A percentile compares a stretch with the other conserved stretches of the same genome.
Evolutionary conservation across 2,113 vertebrate species (phyloP).

Genomic region (Gymnogyps californianus): DNA sequence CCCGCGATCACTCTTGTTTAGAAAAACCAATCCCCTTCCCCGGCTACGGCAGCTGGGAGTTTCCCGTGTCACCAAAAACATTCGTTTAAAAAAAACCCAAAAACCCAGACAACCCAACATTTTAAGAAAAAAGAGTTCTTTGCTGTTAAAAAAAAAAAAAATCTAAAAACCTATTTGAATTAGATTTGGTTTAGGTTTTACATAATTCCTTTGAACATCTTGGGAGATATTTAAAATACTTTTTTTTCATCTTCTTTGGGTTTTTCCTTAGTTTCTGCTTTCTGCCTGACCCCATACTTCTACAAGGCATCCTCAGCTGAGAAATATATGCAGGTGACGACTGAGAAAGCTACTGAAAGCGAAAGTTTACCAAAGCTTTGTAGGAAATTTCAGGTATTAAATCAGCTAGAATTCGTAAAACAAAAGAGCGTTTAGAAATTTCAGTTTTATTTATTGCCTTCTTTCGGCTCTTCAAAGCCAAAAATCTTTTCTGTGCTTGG

Average conservation of each 20-base stretch:
- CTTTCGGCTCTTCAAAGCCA: neutral
- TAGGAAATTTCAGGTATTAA: neutral
- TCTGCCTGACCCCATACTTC: neutral
- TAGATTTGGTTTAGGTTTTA: neutral
- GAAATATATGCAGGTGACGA: neutral
- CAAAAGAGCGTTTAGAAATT: neutral
- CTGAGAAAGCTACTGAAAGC: neutral
- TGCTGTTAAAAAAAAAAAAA: neutral
- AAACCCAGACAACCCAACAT: neutral
- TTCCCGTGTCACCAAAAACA: neutral
- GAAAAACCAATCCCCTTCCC: neutral
- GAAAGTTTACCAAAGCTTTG: neutral
- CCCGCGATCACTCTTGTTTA: neutral
- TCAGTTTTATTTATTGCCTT: neutral
- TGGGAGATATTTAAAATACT: neutral
- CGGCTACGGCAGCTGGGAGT: neutral
- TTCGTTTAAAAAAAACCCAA: too few species aligned
- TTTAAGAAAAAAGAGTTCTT: neutral
- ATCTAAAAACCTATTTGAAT: neutral
- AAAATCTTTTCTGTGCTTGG: neutral
- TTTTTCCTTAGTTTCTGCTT: neutral
- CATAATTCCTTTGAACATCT: neutral
- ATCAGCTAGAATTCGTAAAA: neutral
- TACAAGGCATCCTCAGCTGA: neutral
- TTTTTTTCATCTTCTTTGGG: neutral